Evolutionary conservation across 2,797 vertebrate species (phyloP).

Genomic region (Limosa lapponica): DNA sequence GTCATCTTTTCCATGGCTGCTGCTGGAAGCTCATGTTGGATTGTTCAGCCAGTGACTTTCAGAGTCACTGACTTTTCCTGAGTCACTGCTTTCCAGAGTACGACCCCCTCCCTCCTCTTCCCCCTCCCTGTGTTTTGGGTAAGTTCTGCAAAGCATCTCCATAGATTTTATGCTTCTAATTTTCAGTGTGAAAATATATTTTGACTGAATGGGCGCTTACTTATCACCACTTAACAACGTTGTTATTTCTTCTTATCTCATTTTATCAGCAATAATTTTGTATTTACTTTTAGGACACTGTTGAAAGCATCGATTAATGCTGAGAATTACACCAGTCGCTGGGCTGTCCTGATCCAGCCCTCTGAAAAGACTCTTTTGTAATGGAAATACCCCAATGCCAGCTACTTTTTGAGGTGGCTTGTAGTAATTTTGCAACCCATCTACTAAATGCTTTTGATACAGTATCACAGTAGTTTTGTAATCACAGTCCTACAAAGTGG

Average conservation of each 20-base stretch:
- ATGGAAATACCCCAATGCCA: neutral
- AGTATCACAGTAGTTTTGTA: neutral
- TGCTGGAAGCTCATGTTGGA: neutral
- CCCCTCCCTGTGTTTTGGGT: neutral
- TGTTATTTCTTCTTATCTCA: neutral
- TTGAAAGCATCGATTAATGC: neutral
- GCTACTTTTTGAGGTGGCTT: neutral
- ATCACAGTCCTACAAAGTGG: neutral
- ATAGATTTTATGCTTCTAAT: neutral
- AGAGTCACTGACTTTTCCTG: neutral
- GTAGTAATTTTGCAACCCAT: neutral
- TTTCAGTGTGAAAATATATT: neutral
- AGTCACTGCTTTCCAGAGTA: neutral
- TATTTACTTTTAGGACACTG: neutral
- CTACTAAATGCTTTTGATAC: neutral
- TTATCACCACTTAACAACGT: neutral
- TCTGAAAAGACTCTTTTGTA: neutral
- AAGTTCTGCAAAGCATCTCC: neutral
- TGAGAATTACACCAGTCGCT: neutral
- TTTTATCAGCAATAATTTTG: neutral
- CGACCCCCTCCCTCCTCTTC: rapidly evolving
- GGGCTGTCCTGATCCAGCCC: neutral
- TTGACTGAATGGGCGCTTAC: neutral
- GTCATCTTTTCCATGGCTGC: neutral
- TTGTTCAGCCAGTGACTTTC: neutral